phyloP scores from a whole-genome alignment of 2,113 vertebrate genomes.

The Triplophysa rosa region DNA sequence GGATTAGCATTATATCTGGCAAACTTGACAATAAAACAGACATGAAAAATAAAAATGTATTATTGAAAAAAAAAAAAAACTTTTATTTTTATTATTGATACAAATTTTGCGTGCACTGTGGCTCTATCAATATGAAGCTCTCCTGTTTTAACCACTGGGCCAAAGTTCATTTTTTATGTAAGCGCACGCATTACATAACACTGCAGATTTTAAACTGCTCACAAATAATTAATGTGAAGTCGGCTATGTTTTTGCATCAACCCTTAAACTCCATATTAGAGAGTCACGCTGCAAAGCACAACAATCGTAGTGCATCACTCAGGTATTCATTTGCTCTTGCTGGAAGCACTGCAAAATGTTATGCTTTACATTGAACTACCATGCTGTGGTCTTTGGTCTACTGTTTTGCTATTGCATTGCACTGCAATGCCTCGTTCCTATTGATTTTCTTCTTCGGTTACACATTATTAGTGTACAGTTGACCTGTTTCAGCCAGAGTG shows the following conservation, averaged over 20 bases:
- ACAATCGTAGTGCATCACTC: slow-evolving; percentile 20
- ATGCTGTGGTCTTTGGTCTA: neutral
- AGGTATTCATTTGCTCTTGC: neutral
- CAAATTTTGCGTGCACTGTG: slow-evolving; percentile 56
- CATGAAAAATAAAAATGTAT: neutral
- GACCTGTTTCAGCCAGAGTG: neutral
- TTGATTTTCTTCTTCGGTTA: slow-evolving; percentile 26
- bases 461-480: slow-evolving; percentile 23
- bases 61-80: slow-evolving; percentile 14
- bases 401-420: slow-evolving; percentile 1
- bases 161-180: slow-evolving; percentile 81
- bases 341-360: neutral
- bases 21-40: too few relatives aligned
- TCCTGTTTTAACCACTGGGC: slow-evolving; percentile 65
- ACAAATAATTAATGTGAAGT: slow-evolving; percentile 78
- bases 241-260: slow-evolving; percentile 59
- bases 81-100: neutral
- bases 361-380: neutral
- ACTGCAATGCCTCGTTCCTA: slow-evolving; percentile 1
- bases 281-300: slow-evolving; percentile 36
- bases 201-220: slow-evolving; percentile 73
- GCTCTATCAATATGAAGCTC: slow-evolving; percentile 67
- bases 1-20: too few relatives aligned
- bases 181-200: slow-evolving; percentile 77
- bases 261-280: slow-evolving; percentile 49